Percentiles rank a stretch among this genome's conserved stretches.
Conservation (phyloP, 2,113 vertebrate genomes). For the Zosterops japonicus region DNA sequence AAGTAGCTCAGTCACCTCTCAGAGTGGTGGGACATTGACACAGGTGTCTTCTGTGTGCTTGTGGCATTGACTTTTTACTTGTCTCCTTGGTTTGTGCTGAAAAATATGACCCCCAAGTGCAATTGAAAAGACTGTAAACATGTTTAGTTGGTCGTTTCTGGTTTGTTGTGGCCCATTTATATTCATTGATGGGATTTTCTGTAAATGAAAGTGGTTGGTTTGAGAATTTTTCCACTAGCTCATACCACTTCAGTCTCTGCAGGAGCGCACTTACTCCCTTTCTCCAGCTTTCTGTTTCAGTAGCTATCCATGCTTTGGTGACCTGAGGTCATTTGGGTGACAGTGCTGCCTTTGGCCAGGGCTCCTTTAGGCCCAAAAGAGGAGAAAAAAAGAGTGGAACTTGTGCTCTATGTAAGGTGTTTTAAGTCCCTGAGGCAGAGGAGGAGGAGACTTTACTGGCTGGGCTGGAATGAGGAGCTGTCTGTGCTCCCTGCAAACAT, state of each 20-base stretch:
- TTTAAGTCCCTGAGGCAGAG: not conserved
- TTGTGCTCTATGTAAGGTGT: rapidly evolving
- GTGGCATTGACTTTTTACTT: not conserved
- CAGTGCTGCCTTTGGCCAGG: not conserved
- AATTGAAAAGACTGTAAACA: not conserved
- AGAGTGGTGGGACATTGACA: not conserved
- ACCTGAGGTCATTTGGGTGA: not conserved
- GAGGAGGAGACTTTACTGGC: not conserved
- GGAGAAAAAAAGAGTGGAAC: not conserved
- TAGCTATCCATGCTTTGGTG: not conserved
- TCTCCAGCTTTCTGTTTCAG: not conserved
- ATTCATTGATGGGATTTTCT: slow-evolving; percentile 23
- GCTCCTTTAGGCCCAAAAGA: not conserved
- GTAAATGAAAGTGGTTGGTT: not conserved
- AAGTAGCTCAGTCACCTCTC: not conserved
- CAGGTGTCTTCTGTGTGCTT: not conserved
- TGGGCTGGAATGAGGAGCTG: not conserved
- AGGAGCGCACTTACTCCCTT: not conserved
- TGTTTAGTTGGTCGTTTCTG: not conserved
- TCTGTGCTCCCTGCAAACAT: not conserved
- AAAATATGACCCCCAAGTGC: not conserved
- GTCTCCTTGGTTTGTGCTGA: not conserved
- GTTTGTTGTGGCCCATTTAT: not conserved
- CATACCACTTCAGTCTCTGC: not conserved
- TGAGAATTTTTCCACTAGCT: not conserved